Conservation (phyloP, 2,113 vertebrate genomes). For the Epinephelus moara region DNA sequence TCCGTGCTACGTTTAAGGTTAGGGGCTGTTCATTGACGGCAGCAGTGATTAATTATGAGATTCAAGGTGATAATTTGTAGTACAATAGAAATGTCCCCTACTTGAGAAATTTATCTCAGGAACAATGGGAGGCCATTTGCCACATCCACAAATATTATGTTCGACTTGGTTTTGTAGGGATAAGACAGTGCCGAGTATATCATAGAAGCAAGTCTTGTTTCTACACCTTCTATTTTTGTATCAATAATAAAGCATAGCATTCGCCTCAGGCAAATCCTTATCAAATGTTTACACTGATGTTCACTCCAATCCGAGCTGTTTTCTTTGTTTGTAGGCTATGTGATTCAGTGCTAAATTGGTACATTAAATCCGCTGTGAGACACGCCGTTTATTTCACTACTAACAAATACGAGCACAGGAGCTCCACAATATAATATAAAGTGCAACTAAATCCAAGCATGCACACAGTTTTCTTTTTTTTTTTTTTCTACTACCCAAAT, state of each 20-base stretch:
- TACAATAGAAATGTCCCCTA: slow-evolving; percentile 69
- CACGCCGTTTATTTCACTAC: slow-evolving; percentile 66
- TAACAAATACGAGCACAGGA: slow-evolving; percentile 54
- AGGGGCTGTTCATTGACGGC: slow-evolving; percentile 62
- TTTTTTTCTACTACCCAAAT: slow-evolving; percentile 15
- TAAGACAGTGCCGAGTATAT: slow-evolving; percentile 43
- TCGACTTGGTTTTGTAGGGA: slow-evolving; percentile 47
- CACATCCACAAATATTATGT: slow-evolving; percentile 52
- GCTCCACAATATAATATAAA: slow-evolving; percentile 44
- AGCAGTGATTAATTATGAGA: slow-evolving; percentile 75
- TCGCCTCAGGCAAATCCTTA: slow-evolving; percentile 77
- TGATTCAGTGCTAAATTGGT: slow-evolving; percentile 78
- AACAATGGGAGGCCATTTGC: slow-evolving; percentile 54
- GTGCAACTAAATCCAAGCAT: slow-evolving; percentile 26
- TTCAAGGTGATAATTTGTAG: slow-evolving; percentile 76
- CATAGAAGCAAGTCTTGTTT: slow-evolving; percentile 39
- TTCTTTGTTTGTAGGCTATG: slow-evolving; percentile 76
- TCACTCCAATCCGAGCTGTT: slow-evolving; percentile 67
- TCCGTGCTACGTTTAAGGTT: slow-evolving; percentile 62
- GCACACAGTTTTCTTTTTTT: neutral
- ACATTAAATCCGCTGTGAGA: slow-evolving; percentile 78
- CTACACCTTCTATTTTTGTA: slow-evolving; percentile 69
- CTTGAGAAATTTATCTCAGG: slow-evolving; percentile 66
- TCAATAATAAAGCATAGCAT: slow-evolving; percentile 74
- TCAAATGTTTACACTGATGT: slow-evolving; percentile 79